Conservation (phyloP, 2,888 invertebrate species). For the Meiosimyza platycephala region DNA sequence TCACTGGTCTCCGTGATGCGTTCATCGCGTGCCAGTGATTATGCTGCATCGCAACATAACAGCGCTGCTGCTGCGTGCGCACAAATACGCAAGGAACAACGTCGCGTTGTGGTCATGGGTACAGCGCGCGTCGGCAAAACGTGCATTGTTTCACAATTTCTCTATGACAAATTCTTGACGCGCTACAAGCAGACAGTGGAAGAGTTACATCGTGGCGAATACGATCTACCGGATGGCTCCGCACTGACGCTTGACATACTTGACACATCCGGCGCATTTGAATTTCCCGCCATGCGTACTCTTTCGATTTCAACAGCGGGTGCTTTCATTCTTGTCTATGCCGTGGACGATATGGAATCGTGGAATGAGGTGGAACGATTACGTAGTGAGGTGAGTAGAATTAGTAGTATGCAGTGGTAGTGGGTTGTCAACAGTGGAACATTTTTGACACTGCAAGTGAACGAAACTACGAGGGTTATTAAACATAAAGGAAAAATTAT, state of each 20-base stretch:
- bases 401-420: not conserved
- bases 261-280: conserved; percentile 76
- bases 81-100: conserved; percentile 56
- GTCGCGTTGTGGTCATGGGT: conserved; percentile 66
- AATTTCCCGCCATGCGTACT: conserved; percentile 81
- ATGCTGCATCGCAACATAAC: conserved; percentile 35
- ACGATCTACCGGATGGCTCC: conserved; percentile 66
- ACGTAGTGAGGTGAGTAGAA: conserved; percentile 65
- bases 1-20: conserved; percentile 53
- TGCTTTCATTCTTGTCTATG: conserved; percentile 80
- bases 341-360: conserved; percentile 72
- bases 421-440: no score
- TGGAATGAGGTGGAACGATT: conserved; percentile 71
- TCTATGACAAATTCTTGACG: conserved; percentile 70
- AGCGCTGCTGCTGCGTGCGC: conserved; percentile 43
- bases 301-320: conserved; percentile 79
- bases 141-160: conserved; percentile 72
- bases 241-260: conserved; percentile 75
- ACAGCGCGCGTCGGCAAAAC: conserved; percentile 73
- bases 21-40: conserved; percentile 44
- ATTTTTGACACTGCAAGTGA: no score
- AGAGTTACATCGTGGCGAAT: conserved; percentile 71
- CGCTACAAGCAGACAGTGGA: conserved; percentile 75
- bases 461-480: no score
- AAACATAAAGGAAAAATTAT: no score